Evolutionary conservation across 2,888 invertebrate genomes (phyloP), one percentile per base, ranked within the genome.

Genomic region (Piscicola geometra): DNA sequence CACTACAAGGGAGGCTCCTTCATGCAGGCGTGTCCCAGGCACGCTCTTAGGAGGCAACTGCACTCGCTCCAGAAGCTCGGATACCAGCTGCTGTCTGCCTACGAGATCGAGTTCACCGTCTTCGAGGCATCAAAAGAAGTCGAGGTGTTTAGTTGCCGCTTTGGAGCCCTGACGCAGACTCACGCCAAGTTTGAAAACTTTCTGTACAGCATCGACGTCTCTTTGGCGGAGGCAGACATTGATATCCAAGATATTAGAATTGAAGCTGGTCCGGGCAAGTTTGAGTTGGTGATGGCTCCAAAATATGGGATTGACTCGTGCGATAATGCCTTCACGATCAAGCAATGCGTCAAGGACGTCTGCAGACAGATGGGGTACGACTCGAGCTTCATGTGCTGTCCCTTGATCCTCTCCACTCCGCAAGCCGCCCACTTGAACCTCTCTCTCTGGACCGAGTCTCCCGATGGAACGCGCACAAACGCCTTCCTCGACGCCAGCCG

Each of bases 391-490:
- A 78, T 78, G 78, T 52, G 78, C 5, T 69, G 75, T 56, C 75
- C 72, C 28, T 35, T 21, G 30, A 9, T n/a, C 0, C 30, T 21
- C 0, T 25, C n/a, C 18, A n/a, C 41, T 12, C n/a, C 74, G 28
- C 76, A 50, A 47, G 79, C 78, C 1, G 68, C 60, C 36, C 80
- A 80, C 75, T 77, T 68, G 70, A 80, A 79, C 69, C 77, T 78
- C 72, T 80, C 80, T 28, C 52, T 80, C 25, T 80, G 78, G 79
- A 66, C 50, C 18, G 32, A 41, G 56, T 35, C 64, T 15, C 35
- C 35, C 25, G 12, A 68, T n/a, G 52, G 41, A 9, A 33, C 56
- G n/a, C 56, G 52, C 32, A 36, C 0, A 28, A 78, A 78, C 47
- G 75, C 71, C 0, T 77, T 80, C n/a, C 72, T 69, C 50, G 77